Evolutionary conservation across 2,113 vertebrate species (phyloP).

Genomic region (Grus americana): DNA sequence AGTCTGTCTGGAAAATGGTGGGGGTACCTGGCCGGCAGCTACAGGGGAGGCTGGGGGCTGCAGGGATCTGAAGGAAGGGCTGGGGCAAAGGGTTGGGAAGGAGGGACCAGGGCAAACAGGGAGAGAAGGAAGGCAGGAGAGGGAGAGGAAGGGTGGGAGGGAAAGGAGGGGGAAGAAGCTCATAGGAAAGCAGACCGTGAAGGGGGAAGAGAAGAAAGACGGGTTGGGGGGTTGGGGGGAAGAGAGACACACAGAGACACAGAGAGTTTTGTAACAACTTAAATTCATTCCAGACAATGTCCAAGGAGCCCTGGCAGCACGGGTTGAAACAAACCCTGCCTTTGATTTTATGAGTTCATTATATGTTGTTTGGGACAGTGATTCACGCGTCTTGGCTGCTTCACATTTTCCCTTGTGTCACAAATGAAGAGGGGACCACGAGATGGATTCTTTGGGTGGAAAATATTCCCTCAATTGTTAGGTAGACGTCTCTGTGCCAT

Average conservation of each 20-base stretch:
- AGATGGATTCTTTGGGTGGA: slow-evolving; percentile 54
- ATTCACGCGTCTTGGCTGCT: slow-evolving; percentile 64
- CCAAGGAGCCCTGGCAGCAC: slow-evolving; percentile 63
- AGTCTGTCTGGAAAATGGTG: not conserved
- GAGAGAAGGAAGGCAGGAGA: not conserved
- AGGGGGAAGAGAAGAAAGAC: not conserved
- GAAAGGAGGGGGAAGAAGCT: not conserved
- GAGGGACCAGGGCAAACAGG: not conserved
- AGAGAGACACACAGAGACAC: not conserved
- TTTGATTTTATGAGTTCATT: slow-evolving; percentile 71
- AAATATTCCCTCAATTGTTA: slow-evolving; percentile 64
- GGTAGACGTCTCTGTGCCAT: slow-evolving; percentile 34
- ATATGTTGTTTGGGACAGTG: slow-evolving; percentile 69
- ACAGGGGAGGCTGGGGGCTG: not conserved
- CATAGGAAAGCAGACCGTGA: not conserved
- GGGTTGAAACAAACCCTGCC: slow-evolving; percentile 67
- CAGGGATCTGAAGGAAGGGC: not conserved
- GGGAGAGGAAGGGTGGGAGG: not conserved
- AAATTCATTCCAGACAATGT: slow-evolving; percentile 72
- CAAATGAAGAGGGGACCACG: slow-evolving; percentile 59
- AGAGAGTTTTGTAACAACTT: slow-evolving; percentile 64
- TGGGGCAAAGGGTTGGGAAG: not conserved
- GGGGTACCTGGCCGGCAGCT: not conserved
- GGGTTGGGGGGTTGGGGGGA: not conserved
- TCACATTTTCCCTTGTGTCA: slow-evolving; percentile 69